Evolutionary conservation across 2,888 invertebrate genomes (phyloP), one percentile per base, ranked within the genome.

Genomic region (Caenorhabditis virilis): DNA sequence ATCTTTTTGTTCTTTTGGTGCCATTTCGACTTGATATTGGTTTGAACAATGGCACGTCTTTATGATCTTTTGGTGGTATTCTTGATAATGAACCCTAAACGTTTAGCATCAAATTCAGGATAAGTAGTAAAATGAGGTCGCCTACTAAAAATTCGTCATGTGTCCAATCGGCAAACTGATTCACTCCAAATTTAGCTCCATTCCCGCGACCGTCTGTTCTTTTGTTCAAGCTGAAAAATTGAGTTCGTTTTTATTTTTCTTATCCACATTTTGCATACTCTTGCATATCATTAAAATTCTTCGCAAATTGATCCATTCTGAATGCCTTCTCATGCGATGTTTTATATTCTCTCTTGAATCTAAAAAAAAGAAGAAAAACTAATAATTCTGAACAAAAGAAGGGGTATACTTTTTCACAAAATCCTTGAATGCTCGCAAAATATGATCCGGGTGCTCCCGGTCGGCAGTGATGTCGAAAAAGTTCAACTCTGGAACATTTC

Each of bases 161-260:
- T 15, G 15, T 38, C 38, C 38, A 38, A 38, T 38, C 38, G 3
- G 38, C 38, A 18, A 38, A 38, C 16, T 38, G 38, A 38, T 38
- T 38, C 3, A 38, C 4, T 4, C 38, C 38, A 18, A 38, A 38
- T 18, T 18, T 38, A 5, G 20, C 38, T 38, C 20, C 4, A 2
- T 15, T 38, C 38, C 38, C 16, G 18, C 15, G 6, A n/a, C n/a
- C 3, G 2, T 4, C 18, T 38, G 6, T 18, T 5, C 16, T 38
- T 38, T 18, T 38, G 16, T 16, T 18, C 18, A n/a, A 38, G 38
- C 2, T 20, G 18, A 38, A 38, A 38, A 20, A 20, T 16, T 18
- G 18, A n/a, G 20, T 7, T 18, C 38, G n/a, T 18, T 20, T n/a
- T 3, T 18, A n/a, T 18, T 18, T n/a, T 18, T 38, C 38, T 2